phyloP scores from a whole-genome alignment of 2,113 vertebrate genomes.

The Irena cyanogastra region DNA sequence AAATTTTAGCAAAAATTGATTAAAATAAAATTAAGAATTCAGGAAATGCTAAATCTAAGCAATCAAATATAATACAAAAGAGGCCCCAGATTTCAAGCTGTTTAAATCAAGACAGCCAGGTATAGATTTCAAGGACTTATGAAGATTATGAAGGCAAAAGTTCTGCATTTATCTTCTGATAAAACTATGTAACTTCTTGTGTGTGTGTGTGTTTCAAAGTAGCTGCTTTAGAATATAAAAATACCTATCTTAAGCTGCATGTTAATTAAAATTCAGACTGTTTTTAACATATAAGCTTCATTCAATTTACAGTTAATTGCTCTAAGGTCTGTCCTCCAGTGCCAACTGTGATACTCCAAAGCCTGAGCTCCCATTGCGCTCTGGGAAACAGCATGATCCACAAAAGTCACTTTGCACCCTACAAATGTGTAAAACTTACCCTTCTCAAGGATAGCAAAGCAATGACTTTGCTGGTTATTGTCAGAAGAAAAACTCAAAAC shows the following conservation, averaged over 20 bases:
- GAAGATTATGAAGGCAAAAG: not conserved
- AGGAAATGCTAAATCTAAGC: slow-evolving; percentile 11
- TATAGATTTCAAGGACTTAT: not conserved
- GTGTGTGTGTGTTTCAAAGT: not conserved
- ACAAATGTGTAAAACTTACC: not conserved
- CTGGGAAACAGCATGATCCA: not conserved
- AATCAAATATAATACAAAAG: not conserved
- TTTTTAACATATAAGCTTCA: not conserved
- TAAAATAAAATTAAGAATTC: not conserved
- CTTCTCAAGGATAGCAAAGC: not conserved
- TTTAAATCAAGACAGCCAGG: not conserved
- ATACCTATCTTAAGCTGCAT: not conserved
- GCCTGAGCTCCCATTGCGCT: not conserved
- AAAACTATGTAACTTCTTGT: not conserved
- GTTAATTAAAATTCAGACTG: not conserved
- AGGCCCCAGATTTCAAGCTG: not conserved
- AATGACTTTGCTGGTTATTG: not conserved
- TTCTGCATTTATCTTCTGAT: not conserved
- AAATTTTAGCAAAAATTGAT: slow-evolving; percentile 28
- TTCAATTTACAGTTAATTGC: not conserved
- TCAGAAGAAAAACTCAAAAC: not conserved
- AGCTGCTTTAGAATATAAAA: not conserved
- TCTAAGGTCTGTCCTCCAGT: not conserved
- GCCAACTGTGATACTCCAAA: not conserved
- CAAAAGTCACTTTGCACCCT: not conserved